Conservation (phyloP, 2,888 invertebrate genomes). For the Poecilobothrus nobilitatus region DNA sequence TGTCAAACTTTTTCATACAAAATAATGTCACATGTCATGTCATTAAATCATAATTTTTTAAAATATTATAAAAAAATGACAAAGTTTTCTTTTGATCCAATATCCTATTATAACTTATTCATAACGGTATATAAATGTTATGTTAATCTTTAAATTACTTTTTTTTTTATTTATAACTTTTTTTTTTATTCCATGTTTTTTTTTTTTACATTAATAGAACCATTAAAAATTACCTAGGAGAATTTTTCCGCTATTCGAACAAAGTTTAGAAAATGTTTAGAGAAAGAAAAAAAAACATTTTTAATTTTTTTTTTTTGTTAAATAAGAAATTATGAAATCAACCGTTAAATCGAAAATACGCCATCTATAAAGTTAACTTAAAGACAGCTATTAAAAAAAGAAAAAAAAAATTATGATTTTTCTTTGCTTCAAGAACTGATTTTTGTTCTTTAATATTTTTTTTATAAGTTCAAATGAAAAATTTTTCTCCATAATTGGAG, state of each 20-base stretch:
- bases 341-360: conserved; percentile 6
- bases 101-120: no score
- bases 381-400: background rate
- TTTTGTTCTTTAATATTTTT: no score
- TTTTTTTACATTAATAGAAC: background rate
- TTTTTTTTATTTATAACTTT: no score
- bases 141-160: no score
- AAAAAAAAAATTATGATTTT: background rate
- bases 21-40: no score
- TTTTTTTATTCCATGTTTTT: no score
- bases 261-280: background rate
- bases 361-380: background rate
- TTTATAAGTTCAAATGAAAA: background rate
- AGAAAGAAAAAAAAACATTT: background rate
- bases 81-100: no score
- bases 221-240: background rate
- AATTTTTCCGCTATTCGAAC: conserved; percentile 4
- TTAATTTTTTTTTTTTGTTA: background rate
- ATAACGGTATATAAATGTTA: no score
- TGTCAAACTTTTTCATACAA: no score
- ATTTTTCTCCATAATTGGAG: background rate
- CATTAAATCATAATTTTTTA: no score
- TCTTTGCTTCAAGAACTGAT: no score
- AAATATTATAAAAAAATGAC: no score
- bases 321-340: conserved; percentile 1